Percentiles rank a stretch among this genome's conserved stretches.
Evolutionary conservation across 1,140 invertebrate species (phyloP).

Genomic region (Cherax quadricarinatus): DNA sequence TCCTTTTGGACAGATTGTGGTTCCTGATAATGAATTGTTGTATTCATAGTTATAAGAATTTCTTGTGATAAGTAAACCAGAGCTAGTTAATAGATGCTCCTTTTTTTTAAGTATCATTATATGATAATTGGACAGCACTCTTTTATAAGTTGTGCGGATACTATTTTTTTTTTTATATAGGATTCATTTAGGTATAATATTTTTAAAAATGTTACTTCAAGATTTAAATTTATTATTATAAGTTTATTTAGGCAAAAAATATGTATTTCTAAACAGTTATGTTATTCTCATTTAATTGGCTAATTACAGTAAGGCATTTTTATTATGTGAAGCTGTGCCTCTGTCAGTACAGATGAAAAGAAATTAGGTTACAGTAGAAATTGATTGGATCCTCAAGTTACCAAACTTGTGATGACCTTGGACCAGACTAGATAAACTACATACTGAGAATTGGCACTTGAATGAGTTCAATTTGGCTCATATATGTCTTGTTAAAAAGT

Average conservation of each 20-base stretch:
- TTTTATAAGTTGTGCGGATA: constrained; percentile 29
- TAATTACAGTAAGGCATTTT: constrained; percentile 11
- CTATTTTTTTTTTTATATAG: constrained; percentile 27
- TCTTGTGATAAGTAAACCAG: constrained; percentile 69
- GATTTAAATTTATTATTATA: constrained; percentile 57
- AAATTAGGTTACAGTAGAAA: constrained; percentile 11
- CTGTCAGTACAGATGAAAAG: neutral
- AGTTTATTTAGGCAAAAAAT: constrained; percentile 35
- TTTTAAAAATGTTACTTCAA: constrained; percentile 58
- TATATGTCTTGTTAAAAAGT: constrained; percentile 6
- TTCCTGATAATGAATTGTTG: constrained; percentile 69
- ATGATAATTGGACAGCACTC: constrained; percentile 52
- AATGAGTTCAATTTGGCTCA: constrained; percentile 5
- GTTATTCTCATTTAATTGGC: constrained; percentile 22
- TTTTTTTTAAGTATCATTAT: constrained; percentile 35
- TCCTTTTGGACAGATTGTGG: constrained; percentile 57
- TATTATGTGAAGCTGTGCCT: constrained; percentile 12
- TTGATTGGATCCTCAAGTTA: constrained; percentile 37
- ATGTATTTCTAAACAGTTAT: constrained; percentile 49
- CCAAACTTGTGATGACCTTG: constrained; percentile 50
- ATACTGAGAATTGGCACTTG: constrained; percentile 31
- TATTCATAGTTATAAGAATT: constrained; percentile 69
- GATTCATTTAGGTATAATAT: constrained; percentile 18
- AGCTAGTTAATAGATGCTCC: constrained; percentile 60
- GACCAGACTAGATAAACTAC: constrained; percentile 47